Conservation (phyloP, 2,888 invertebrate species). For the Cephus spinipes region DNA sequence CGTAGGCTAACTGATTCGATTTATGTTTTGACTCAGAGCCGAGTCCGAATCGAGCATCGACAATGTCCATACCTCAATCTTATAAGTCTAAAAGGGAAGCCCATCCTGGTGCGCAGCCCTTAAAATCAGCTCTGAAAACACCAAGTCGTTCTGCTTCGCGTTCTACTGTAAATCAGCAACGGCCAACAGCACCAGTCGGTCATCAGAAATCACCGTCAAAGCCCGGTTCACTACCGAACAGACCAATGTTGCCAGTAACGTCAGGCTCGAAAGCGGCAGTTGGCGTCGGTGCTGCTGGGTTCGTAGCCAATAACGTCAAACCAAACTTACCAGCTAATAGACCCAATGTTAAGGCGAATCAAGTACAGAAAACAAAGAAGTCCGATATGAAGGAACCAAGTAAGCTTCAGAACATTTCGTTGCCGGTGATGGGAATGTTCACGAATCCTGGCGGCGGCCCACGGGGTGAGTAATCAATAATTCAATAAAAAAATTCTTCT, state of each 20-base stretch:
- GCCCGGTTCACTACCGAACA: background rate
- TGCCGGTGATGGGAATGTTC: constrained; percentile 52
- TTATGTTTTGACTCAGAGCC: constrained; percentile 32
- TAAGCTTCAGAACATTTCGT: constrained; percentile 38
- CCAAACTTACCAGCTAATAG: constrained; percentile 44
- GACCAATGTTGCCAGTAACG: background rate
- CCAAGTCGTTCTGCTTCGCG: background rate
- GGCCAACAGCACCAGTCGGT: constrained; percentile 16
- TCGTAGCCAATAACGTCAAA: constrained; percentile 20
- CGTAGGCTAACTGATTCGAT: background rate
- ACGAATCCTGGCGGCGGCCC: constrained; percentile 44
- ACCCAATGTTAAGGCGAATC: constrained; percentile 33
- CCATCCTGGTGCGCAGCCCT: background rate
- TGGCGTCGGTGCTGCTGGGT: background rate
- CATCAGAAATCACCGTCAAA: constrained; percentile 20
- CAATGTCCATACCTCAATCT: background rate
- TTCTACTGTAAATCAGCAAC: constrained; percentile 16
- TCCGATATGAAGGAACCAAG: constrained; percentile 26
- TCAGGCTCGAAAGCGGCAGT: background rate
- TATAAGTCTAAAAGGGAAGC: background rate
- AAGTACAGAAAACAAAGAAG: constrained; percentile 21
- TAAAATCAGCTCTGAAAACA: background rate
- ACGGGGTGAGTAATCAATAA: constrained; percentile 30
- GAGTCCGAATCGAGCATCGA: constrained; percentile 13
- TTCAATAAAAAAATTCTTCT: background rate